These are phyloP conservation scores for Edolisoma coerulescens DNA, from an alignment of 2,113 vertebrate genomes.

Conservation along the genomic window DNA sequence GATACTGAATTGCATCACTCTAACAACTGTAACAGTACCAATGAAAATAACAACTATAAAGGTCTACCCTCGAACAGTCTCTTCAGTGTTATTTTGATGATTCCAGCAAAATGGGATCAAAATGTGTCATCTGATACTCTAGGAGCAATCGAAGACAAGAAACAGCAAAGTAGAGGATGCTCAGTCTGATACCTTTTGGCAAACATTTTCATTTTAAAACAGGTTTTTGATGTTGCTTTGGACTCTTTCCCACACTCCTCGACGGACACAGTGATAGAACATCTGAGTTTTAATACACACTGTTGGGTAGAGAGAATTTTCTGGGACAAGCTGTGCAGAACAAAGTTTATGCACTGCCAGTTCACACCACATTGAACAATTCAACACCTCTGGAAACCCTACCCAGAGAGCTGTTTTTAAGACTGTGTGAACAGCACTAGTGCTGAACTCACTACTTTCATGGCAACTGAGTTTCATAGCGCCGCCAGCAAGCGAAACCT, in stretches of 20 bases:
- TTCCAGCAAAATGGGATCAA: not conserved
- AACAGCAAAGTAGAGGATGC: not conserved
- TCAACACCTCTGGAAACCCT: not conserved
- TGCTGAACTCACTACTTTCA: not conserved
- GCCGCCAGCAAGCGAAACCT: not conserved
- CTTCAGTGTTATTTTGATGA: not conserved
- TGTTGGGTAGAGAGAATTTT: fast-evolving
- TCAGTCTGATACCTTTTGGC: not conserved
- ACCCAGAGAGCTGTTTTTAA: not conserved
- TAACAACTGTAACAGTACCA: not conserved
- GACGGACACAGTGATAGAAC: fast-evolving
- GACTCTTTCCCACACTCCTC: not conserved
- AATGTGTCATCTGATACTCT: not conserved
- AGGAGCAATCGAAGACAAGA: not conserved
- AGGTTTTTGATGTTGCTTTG: not conserved
- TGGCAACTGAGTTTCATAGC: not conserved
- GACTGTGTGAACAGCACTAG: not conserved
- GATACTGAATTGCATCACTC: not conserved
- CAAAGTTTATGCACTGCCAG: not conserved
- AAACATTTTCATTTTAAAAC: not conserved
- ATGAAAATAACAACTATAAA: not conserved
- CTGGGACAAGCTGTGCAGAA: not conserved
- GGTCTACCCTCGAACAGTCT: not conserved
- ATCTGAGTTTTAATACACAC: not conserved
- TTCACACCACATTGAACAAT: fast-evolving